phyloP scores from a whole-genome alignment of 1,140 invertebrate species.

The Cotesia glomerata region DNA sequence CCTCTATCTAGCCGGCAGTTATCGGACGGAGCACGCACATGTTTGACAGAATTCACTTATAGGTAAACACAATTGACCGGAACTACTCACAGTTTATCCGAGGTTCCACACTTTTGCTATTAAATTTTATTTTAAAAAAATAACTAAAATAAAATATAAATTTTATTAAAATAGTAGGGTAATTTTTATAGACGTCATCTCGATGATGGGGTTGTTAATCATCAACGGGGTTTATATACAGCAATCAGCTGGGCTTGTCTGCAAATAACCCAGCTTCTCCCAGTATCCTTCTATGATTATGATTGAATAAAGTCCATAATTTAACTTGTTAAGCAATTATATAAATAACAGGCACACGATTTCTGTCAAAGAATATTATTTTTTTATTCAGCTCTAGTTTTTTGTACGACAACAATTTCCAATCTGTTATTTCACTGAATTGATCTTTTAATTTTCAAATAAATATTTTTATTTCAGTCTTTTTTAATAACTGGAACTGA shows the following conservation, averaged over 20 bases:
- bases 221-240: not conserved
- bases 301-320: constrained; percentile 63
- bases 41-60: constrained; percentile 13
- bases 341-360: constrained; percentile 56
- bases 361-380: constrained; percentile 29
- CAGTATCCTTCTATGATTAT: constrained; percentile 53
- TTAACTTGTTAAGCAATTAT: constrained; percentile 63
- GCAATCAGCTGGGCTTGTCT: constrained; percentile 62
- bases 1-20: constrained; percentile 12
- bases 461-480: no score
- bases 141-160: not conserved
- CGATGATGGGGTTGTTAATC: not conserved
- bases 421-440: no score
- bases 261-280: constrained; percentile 59
- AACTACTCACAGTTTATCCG: not conserved
- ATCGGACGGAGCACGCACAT: not conserved
- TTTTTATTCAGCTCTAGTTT: not conserved
- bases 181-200: not conserved
- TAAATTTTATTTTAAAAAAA: not conserved
- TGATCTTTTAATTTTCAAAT: no score
- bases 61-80: not conserved
- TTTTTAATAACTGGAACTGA: no score
- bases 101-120: not conserved
- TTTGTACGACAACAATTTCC: no score
- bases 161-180: not conserved